Evolutionary conservation across 2,888 invertebrate species (phyloP), one percentile per base, ranked within the genome.

Genomic region (Synergus itoensis): DNA sequence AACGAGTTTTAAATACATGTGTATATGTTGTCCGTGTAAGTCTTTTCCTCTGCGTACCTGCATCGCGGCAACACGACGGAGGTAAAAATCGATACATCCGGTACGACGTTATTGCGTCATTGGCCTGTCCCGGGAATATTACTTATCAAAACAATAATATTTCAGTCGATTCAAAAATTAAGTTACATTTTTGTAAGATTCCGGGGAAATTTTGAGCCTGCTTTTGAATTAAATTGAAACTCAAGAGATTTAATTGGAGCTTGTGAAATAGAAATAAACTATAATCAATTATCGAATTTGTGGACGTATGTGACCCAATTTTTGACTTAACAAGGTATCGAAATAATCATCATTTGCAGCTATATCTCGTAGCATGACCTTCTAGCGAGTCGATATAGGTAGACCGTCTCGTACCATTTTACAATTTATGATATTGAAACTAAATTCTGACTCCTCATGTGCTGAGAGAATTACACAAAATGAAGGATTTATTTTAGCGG

Each of bases 31-130:
- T 65, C 36, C 21, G 21, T 41, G 41, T 41, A 67, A 18, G 41
- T n/a, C 41, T 67, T 12, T 41, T 67, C n/a, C 43, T 41, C 43
- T 41, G 43, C 21, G 43, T 67, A 67, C 67, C 67, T 67, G 41
- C 43, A 41, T 67, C 53, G 16, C 43, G 48, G 21, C 67, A 65
- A 48, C 76, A 73, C 21, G 76, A 53, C 75, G 53, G n/a, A 11
- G 48, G 16, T 36, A 80, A 82, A 82, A 82, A 80, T 82, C 80
- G 79, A 82, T 82, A 79, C 64, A 76, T 80, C 82, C 80, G 80
- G 76, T 73, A 79, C 62, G 73, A 69, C 21, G 64, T 69, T 75
- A 77, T 80, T 79, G 76, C 81, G 62, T 77, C 78, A 78, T 21
- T 43, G 53, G 41, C 62, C 60, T 60, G 11, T 62, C 41, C 48